phyloP scores from a whole-genome alignment of 2,113 vertebrate genomes.

The Arvicanthis niloticus region DNA sequence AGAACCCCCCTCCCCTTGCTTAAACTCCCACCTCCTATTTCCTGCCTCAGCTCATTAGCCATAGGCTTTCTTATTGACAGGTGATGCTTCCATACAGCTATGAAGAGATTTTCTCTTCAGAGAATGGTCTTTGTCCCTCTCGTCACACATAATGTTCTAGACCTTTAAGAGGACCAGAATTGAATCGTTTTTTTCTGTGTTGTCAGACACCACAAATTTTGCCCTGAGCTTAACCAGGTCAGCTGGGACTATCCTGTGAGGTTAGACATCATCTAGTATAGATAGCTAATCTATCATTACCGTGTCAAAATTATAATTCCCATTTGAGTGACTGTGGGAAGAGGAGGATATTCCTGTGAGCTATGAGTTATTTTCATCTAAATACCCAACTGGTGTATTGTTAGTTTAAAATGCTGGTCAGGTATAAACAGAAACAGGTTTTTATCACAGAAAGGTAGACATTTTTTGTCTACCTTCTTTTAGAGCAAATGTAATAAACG shows the following conservation, averaged over 20 bases:
- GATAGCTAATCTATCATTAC: neutral
- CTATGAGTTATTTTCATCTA: neutral
- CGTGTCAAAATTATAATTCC: neutral
- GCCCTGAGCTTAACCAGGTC: neutral
- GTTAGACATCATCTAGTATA: neutral
- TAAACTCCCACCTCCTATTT: no score
- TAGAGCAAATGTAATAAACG: conserved; percentile 11
- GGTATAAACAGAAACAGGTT: neutral
- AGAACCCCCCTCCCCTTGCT: no score
- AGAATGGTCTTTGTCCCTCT: neutral
- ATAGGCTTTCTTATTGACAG: no score
- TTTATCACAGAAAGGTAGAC: neutral
- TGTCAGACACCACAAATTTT: neutral
- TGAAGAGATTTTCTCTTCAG: no score
- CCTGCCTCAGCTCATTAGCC: no score
- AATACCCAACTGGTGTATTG: neutral
- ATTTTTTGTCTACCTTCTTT: conserved; percentile 19
- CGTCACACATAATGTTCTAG: neutral
- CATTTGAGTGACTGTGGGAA: neutral
- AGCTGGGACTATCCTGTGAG: neutral
- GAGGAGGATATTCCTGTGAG: neutral
- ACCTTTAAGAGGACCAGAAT: conserved; percentile 39
- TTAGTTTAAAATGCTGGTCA: neutral
- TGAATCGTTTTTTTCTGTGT: neutral
- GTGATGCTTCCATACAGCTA: no score